phyloP scores from a whole-genome alignment of 2,113 vertebrate genomes.

The Anarhynchus alexandrinus region DNA sequence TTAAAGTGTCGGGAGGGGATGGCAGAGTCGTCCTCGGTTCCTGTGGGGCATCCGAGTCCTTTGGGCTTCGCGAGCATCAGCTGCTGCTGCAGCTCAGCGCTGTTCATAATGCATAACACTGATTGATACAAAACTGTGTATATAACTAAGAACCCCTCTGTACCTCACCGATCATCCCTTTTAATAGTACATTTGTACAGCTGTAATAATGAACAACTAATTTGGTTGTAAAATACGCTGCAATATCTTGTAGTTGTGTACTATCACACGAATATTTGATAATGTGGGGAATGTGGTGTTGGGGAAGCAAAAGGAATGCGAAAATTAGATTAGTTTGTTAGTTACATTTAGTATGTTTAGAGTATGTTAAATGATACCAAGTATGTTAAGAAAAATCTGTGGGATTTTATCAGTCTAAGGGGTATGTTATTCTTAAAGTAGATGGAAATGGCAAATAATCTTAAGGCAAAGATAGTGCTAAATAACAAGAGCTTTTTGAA shows the following conservation, averaged over 20 bases:
- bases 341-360: background rate
- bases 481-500: background rate
- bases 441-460: background rate
- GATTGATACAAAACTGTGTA: background rate
- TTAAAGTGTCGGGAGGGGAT: background rate
- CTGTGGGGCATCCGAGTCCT: background rate
- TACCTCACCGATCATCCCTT: background rate
- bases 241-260: background rate
- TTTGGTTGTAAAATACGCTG: background rate
- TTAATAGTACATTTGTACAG: background rate
- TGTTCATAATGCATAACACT: fast-evolving
- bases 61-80: background rate
- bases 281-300: background rate
- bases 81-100: background rate
- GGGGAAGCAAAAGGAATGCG: background rate
- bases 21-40: background rate
- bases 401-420: background rate
- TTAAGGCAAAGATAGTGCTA: background rate
- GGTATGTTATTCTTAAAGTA: background rate
- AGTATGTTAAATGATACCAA: background rate
- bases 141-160: background rate
- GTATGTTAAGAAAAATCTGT: background rate
- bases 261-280: background rate
- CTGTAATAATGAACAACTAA: background rate
- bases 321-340: background rate